Evolutionary conservation across 2,888 invertebrate species (phyloP).

Genomic region (Notodromas monacha): DNA sequence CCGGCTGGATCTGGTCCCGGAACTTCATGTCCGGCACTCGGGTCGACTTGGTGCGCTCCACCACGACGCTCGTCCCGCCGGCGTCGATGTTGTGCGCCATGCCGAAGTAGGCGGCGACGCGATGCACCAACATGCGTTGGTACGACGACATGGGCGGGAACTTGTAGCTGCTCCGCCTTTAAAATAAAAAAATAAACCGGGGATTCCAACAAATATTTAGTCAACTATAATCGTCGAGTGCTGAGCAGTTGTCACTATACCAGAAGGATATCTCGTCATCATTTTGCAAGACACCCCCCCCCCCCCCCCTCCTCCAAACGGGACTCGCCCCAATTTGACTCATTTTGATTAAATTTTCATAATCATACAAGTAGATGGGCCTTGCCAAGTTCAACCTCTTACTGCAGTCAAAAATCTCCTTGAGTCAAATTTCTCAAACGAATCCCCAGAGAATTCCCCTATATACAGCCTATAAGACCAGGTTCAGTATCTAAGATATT

Average conservation of each 20-base stretch:
- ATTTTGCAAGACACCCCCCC: too few relatives aligned
- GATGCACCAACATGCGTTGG: conserved; percentile 78
- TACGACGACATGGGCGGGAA: conserved; percentile 82
- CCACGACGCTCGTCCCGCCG: conserved; percentile 40
- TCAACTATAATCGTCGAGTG: not conserved
- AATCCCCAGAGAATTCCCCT: too few relatives aligned
- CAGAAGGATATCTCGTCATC: not conserved
- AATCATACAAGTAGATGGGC: too few relatives aligned
- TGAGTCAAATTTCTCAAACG: too few relatives aligned
- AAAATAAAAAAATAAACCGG: conserved; percentile 5
- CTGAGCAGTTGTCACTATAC: not conserved
- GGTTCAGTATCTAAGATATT: too few relatives aligned
- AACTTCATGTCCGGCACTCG: conserved; percentile 13
- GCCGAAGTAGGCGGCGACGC: conserved; percentile 69
- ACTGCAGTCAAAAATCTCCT: too few relatives aligned
- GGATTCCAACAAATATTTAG: conserved; percentile 2
- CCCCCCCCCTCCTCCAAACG: too few relatives aligned
- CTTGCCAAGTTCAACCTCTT: too few relatives aligned
- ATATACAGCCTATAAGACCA: too few relatives aligned
- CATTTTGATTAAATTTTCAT: too few relatives aligned
- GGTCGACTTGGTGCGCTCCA: conserved; percentile 33
- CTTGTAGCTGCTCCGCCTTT: conserved; percentile 27
- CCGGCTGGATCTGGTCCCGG: not conserved
- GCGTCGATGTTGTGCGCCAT: conserved; percentile 75
- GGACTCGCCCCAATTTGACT: too few relatives aligned